phyloP scores from a whole-genome alignment of 1,140 invertebrate genomes.

The Forficula auricularia region DNA sequence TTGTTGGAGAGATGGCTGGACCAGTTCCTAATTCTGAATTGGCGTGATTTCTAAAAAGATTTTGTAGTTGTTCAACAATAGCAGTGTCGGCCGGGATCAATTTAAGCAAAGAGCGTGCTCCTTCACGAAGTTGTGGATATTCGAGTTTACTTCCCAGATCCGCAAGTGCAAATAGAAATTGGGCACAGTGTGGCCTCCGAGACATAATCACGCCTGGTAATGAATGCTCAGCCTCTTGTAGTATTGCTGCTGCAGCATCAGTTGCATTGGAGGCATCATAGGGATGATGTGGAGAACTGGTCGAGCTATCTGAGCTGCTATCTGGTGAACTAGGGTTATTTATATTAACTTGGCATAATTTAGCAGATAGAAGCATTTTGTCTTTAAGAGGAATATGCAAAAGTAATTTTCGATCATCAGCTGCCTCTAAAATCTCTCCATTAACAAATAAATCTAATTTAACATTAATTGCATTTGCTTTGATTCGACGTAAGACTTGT shows the following conservation, averaged over 20 bases:
- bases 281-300: conserved; percentile 68
- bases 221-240: conserved; percentile 63
- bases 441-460: conserved; percentile 84
- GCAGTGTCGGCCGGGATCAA: conserved; percentile 73
- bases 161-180: conserved; percentile 81
- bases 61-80: conserved; percentile 42
- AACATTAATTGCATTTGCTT: conserved; percentile 44
- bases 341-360: conserved; percentile 59
- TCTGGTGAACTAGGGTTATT: conserved; percentile 75
- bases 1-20: no score
- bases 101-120: conserved; percentile 69
- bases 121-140: conserved; percentile 64
- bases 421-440: conserved; percentile 69
- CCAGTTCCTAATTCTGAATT: no score
- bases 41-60: conserved; percentile 2
- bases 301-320: conserved; percentile 72
- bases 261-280: conserved; percentile 46
- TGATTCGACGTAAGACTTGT: conserved; percentile 54
- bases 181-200: conserved; percentile 58
- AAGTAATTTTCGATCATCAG: conserved; percentile 69
- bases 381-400: conserved; percentile 75
- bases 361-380: conserved; percentile 78
- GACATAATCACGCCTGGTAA: conserved; percentile 82
- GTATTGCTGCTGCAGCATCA: no score
- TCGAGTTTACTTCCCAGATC: conserved; percentile 69